Base-by-base conservation (phyloP, 2,113 vertebrate genomes). In the Ammodytes dubius region DNA sequence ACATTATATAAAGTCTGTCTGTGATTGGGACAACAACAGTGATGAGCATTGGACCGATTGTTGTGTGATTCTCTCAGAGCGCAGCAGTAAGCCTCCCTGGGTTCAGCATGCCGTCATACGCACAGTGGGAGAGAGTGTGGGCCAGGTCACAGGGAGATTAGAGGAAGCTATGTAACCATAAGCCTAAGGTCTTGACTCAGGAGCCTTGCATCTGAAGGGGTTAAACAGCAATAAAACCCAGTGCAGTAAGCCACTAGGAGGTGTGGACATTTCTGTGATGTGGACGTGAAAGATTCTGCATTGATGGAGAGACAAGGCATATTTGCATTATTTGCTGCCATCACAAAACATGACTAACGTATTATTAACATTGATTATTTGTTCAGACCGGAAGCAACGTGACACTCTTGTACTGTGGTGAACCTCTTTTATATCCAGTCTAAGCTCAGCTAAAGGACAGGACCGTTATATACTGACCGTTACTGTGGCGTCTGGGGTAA, bases 81-180 rank as follows among this genome's bases (percentile, higher is more conserved):
- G 7, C 53, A 45, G 15, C 46, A 43, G 27, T 52, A 83, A 72
- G 79, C 60, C 76, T 61, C 70, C 69, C 66, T 90, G 80, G 27
- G 66, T 70, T 75, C 79, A 27, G 17, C 43, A 64, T 83, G 70
- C 35, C 19, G n/a, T 77, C 59, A 68, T 14, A 13, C 7, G 0
- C 35, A 13, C 40, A 40, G 67, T 35, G 58, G 37, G 79, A 84
- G 64, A 15, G 64, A 61, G 65, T 45, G 66, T 7, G 50, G 53
- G 66, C 53, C 61, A 59, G 80, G 86, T 92, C 73, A 77, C 57
- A 75, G 54, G 43, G 57, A 85, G 87, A 93, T 90, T 83, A 88
- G 54, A 77, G 79, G 83, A 89, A 88, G 79, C 92, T 85, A 94
- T 91, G 88, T 77, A 92, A 93, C 77, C 15, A 13, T 63, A 72